Base-by-base conservation (phyloP, 2,797 vertebrate species). In the Bryconaethiops microstoma region DNA sequence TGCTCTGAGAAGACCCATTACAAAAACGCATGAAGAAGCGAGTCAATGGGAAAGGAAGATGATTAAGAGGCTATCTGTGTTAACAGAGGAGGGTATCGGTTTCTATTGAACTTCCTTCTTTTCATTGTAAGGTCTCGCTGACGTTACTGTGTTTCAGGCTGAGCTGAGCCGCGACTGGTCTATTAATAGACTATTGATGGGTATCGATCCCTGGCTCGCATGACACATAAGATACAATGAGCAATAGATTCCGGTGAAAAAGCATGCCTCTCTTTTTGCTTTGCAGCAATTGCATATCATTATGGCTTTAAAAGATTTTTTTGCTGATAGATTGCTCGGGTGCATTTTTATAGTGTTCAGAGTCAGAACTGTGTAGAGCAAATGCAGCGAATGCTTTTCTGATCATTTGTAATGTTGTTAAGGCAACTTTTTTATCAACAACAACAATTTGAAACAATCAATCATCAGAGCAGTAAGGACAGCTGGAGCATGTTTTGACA, bases 101-200 rank as follows among this genome's bases (percentile, higher is more conserved):
- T 94, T 94, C 92, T 92, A 92, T 93, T 88, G 91, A 91, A 85
- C 87, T 87, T 88, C 92, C 91, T 89, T 90, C 92, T 92, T 93
- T 92, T 93, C 91, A 92, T 76, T 87, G 91, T 85, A 88, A 90
- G 60, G 87, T 88, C 89, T 84, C 84, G 86, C 90, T 89, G 91
- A 93, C 91, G 89, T 91, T 85, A 89, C 88, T 86, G 86, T 87
- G 89, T 92, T 92, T 86, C 87, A 86, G 87, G 89, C 92, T 91
- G 90, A 92, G 90, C 91, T 84, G 87, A 91, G 91, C 90, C 81
- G 67, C 84, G 88, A 88, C 92, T 89, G 83, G 89, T 88, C 93
- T 95, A 95, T 95, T 95, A 95, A 95, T 95, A 94, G 94, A 92
- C 92, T 95, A 95, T 95, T 92, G 94, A 95, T 93, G 91, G 86